phyloP scores from a whole-genome alignment of 2,888 invertebrate species.

The Dryomyza anilis region DNA sequence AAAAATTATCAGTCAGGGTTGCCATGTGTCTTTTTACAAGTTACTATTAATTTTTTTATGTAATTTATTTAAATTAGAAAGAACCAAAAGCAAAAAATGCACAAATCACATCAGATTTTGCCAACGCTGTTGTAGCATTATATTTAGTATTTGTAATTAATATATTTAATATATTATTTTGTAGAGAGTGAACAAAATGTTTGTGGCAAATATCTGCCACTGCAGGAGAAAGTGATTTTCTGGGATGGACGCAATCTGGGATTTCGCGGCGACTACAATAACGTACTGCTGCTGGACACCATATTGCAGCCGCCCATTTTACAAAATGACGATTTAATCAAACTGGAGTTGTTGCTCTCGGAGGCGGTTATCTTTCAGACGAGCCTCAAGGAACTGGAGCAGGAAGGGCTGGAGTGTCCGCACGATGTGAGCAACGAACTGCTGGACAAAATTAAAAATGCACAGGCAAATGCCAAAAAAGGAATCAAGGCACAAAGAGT shows the following conservation, averaged over 20 bases:
- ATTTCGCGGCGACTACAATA: conserved; percentile 88
- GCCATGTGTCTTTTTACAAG: too few species aligned
- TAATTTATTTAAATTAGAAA: too few species aligned
- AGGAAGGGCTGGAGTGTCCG: conserved; percentile 78
- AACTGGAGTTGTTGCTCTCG: conserved; percentile 83
- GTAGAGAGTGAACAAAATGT: conserved; percentile 68
- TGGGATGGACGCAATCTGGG: conserved; percentile 83
- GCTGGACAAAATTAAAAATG: conserved; percentile 74
- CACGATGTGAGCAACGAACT: conserved; percentile 78
- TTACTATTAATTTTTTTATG: too few species aligned
- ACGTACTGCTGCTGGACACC: conserved; percentile 85
- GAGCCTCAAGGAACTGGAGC: conserved; percentile 75
- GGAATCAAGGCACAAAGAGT: conserved; percentile 92
- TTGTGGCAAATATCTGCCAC: conserved; percentile 75
- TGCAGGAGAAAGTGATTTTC: conserved; percentile 82
- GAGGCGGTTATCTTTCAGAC: conserved; percentile 87
- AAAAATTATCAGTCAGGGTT: too few species aligned
- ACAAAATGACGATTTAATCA: conserved; percentile 78
- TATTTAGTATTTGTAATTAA: not conserved
- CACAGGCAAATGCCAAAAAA: conserved; percentile 75
- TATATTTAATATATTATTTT: not conserved
- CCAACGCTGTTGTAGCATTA: too few species aligned
- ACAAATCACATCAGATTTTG: too few species aligned
- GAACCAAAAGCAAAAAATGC: too few species aligned
- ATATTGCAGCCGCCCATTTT: conserved; percentile 83